Conservation (phyloP, 2,113 vertebrate genomes). For the Meleagris gallopavo region DNA sequence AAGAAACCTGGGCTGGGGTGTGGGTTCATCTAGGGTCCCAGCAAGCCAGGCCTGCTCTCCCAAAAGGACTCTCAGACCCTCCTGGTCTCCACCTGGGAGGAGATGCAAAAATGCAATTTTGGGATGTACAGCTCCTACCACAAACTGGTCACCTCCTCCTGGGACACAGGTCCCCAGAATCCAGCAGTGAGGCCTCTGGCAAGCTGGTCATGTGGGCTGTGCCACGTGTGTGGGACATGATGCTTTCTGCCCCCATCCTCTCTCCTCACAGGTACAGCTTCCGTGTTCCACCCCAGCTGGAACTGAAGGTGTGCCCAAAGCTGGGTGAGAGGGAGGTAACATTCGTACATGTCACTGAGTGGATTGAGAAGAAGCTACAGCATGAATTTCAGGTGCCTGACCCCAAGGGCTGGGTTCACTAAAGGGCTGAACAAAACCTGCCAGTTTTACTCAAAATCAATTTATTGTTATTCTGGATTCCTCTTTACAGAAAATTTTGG, state of each 20-base stretch:
- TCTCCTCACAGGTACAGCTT: slow-evolving; percentile 86
- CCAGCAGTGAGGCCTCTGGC: neutral
- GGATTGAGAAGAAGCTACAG: slow-evolving; percentile 90
- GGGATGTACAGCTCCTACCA: neutral
- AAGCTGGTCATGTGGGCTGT: neutral
- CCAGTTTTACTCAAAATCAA: neutral
- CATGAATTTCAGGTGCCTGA: slow-evolving; percentile 88
- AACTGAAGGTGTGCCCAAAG: slow-evolving; percentile 86
- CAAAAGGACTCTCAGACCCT: neutral
- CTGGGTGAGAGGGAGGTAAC: slow-evolving; percentile 89
- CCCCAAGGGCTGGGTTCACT: neutral
- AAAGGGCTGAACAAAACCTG: neutral
- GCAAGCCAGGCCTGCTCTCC: neutral
- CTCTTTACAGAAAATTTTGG: slow-evolving; percentile 86
- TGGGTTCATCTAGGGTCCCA: fast-evolving
- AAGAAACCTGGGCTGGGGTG: neutral
- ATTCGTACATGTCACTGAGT: slow-evolving; percentile 87
- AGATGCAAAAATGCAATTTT: neutral
- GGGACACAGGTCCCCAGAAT: neutral
- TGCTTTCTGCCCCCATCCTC: neutral
- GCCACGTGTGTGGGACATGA: fast-evolving
- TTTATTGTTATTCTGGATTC: neutral
- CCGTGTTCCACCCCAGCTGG: slow-evolving; percentile 84
- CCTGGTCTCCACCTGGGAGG: neutral
- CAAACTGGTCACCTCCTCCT: neutral